phyloP scores from a whole-genome alignment of 2,888 invertebrate species.

The Ormia ochracea region DNA sequence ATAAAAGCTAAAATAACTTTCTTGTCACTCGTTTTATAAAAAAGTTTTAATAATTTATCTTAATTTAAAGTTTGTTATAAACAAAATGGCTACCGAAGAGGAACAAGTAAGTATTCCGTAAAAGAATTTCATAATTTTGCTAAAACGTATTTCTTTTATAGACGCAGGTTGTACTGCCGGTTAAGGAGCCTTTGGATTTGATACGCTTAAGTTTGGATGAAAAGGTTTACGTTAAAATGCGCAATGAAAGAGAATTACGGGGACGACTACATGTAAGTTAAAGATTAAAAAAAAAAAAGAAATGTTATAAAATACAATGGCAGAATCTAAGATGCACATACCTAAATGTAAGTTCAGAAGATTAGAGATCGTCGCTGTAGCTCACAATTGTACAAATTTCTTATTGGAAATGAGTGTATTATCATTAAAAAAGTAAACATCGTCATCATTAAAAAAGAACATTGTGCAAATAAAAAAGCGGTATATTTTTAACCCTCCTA shows the following conservation, averaged over 20 bases:
- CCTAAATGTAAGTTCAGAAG: too few relatives aligned
- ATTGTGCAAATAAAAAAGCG: too few relatives aligned
- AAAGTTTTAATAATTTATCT: constrained; percentile 52
- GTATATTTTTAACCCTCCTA: too few relatives aligned
- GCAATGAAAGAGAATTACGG: constrained; percentile 97
- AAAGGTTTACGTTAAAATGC: constrained; percentile 99
- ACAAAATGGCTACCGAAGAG: constrained; percentile 74
- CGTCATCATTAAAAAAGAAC: too few relatives aligned
- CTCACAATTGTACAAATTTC: too few relatives aligned
- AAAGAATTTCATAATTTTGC: background rate
- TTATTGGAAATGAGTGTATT: too few relatives aligned
- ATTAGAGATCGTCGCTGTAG: too few relatives aligned
- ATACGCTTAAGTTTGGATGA: constrained; percentile 98
- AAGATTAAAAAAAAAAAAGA: too few relatives aligned
- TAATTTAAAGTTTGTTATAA: constrained; percentile 43
- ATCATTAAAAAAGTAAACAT: too few relatives aligned
- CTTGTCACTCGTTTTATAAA: constrained; percentile 1
- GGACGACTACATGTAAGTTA: constrained; percentile 92
- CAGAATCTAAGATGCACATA: too few relatives aligned
- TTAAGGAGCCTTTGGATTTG: constrained; percentile 98
- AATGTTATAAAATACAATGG: too few relatives aligned
- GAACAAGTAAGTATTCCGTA: constrained; percentile 73
- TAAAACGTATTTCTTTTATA: constrained; percentile 9
- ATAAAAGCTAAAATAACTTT: constrained; percentile 5
- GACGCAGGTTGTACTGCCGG: constrained; percentile 82